phyloP scores from a whole-genome alignment of 2,797 vertebrate species.

The Microcaecilia unicolor region DNA sequence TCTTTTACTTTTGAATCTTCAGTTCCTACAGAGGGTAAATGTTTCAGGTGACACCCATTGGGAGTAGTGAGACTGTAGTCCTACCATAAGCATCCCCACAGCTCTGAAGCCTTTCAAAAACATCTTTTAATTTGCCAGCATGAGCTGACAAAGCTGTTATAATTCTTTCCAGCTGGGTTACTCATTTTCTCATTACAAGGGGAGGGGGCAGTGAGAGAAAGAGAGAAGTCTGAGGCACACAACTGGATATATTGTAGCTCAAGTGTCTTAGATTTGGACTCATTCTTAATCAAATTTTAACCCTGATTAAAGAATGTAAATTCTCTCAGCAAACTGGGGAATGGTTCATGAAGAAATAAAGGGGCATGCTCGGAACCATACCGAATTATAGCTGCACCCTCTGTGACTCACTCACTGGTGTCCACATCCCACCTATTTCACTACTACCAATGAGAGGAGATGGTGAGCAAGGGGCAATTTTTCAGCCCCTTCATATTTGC shows the following conservation, averaged over 20 bases:
- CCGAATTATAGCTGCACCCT: too few relatives aligned
- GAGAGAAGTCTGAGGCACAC: not conserved
- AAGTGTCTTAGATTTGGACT: not conserved
- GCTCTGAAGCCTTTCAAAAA: not conserved
- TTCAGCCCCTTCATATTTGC: too few relatives aligned
- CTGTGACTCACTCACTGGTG: too few relatives aligned
- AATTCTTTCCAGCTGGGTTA: slow-evolving; percentile 8
- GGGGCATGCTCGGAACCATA: too few relatives aligned
- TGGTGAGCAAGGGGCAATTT: too few relatives aligned
- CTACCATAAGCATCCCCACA: not conserved
- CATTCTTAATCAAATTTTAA: too few relatives aligned
- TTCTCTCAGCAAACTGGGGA: too few relatives aligned
- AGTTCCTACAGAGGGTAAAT: not conserved
- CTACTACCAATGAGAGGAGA: too few relatives aligned
- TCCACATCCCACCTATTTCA: too few relatives aligned
- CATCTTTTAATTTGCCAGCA: slow-evolving; percentile 1
- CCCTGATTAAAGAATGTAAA: too few relatives aligned
- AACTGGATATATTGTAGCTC: too few relatives aligned
- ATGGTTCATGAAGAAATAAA: too few relatives aligned
- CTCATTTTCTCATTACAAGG: not conserved
- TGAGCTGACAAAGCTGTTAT: not conserved
- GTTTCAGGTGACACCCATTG: slow-evolving; percentile 1
- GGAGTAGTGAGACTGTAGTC: not conserved
- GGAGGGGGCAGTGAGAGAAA: not conserved
- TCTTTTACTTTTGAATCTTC: not conserved